Evolutionary conservation across 2,113 vertebrate species (phyloP), one percentile per base, ranked within the genome.

Genomic region (Megaleporinus macrocephalus): DNA sequence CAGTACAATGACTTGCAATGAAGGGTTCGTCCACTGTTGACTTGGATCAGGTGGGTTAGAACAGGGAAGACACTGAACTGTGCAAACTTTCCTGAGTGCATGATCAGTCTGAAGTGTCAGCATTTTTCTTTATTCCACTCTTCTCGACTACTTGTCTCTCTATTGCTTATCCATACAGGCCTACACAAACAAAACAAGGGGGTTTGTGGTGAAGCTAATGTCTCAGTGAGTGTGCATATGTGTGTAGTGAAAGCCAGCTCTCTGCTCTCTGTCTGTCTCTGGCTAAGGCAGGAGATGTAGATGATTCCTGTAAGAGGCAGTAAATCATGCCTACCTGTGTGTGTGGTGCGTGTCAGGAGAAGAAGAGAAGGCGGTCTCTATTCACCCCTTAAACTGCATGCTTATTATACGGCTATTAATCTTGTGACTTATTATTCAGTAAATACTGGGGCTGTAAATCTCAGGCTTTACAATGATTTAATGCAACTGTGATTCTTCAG

Each of bases 101-200:
- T 75, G 65, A 29, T 75, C 20, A 33, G 65, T 33, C 30, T 68
- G 27, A 47, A 27, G 66, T 44, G 33, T 20, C 27, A 44, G 49
- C 33, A 93, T 92, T 93, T 94, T 93, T 89, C 94, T 92, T 95
- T 91, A 90, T 91, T 92, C 90, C 93, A 91, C 41, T 68, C 26
- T 65, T 62, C 22, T 49, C 27, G 24, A 59, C 92, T 93, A 91
- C 92, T 93, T 93, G 89, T 86, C 92, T 68, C 80, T 78, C 47
- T 73, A 24, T 29, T 30, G 18, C 41, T 57, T 55, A 26, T 68
- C 47, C 62, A 61, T 26, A 51, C 24, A 61, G 93, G 49, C 61
- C 47, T 76, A 26, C 49, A 29, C 61, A 61, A 61, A 47, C 36
- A 49, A 16, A 63, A 30, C 27, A 75, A 30, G 53, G 12, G n/a